phyloP scores from a whole-genome alignment of 1,140 invertebrate genomes.

The Diachasmimorpha longicaudata region DNA sequence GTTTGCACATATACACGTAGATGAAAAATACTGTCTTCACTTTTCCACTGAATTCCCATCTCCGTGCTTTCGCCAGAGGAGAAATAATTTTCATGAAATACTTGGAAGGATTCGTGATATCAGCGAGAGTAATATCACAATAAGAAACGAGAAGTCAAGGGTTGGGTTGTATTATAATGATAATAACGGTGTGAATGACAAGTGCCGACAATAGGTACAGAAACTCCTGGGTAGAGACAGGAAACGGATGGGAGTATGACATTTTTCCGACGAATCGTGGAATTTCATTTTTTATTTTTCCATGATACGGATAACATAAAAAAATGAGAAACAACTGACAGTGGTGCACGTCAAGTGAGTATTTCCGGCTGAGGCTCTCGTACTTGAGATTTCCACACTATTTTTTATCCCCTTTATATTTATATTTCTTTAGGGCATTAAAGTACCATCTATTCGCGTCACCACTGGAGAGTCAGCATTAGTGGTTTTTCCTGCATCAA shows the following conservation, averaged over 20 bases:
- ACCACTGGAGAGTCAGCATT: not conserved
- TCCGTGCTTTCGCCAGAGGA: not conserved
- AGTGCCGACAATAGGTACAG: not conserved
- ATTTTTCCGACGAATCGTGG: not conserved
- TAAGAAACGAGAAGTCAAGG: not conserved
- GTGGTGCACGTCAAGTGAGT: not conserved
- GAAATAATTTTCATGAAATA: not conserved
- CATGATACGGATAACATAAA: not conserved
- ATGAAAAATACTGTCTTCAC: not conserved
- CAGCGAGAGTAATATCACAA: not conserved
- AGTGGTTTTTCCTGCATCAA: not conserved
- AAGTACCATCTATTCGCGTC: not conserved
- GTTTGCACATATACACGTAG: not conserved
- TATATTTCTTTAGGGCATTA: not conserved
- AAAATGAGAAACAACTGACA: not conserved
- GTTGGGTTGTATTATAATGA: not conserved
- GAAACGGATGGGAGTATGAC: not conserved
- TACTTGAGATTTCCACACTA: not conserved
- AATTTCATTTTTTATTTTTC: not conserved
- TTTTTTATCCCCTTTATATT: not conserved
- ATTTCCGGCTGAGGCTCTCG: not conserved
- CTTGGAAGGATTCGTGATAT: not conserved
- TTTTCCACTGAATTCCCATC: not conserved
- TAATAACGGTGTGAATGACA: not conserved
- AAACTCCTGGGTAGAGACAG: not conserved